Conservation (phyloP, 2,797 vertebrate genomes). For the Liasis olivaceus region DNA sequence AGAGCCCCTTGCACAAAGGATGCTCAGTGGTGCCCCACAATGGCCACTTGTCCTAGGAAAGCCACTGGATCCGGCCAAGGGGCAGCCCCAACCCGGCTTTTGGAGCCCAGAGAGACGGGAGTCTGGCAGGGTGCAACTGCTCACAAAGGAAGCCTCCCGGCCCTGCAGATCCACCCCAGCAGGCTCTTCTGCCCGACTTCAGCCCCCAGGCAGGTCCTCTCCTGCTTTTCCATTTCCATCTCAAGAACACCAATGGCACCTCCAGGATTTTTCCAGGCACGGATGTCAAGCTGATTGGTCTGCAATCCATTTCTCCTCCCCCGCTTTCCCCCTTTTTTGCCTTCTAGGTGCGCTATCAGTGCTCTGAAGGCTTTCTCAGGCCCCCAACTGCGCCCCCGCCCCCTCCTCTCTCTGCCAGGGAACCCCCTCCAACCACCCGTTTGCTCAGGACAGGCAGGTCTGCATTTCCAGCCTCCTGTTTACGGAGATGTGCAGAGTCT, state of each 20-base stretch:
- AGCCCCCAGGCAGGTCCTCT: accelerated
- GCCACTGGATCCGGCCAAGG: background rate
- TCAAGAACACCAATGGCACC: background rate
- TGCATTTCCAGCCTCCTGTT: background rate
- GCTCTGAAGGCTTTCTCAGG: background rate
- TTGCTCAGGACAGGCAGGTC: background rate
- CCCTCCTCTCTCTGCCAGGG: too few relatives aligned
- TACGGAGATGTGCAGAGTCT: accelerated
- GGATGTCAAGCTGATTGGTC: background rate
- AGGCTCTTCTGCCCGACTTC: background rate
- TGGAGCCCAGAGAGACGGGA: accelerated
- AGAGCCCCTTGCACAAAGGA: background rate
- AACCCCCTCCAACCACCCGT: background rate
- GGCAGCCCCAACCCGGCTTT: background rate
- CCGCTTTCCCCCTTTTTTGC: background rate
- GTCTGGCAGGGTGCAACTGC: accelerated
- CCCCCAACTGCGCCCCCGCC: background rate
- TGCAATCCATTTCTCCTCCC: background rate
- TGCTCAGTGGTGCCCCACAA: background rate
- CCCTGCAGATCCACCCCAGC: accelerated
- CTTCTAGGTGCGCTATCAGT: background rate
- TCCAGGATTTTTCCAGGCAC: background rate
- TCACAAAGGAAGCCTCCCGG: background rate
- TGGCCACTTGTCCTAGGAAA: background rate
- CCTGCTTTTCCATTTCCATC: too few relatives aligned